Conservation (phyloP, 1,140 invertebrate species). For the Andricus grossulariae region DNA sequence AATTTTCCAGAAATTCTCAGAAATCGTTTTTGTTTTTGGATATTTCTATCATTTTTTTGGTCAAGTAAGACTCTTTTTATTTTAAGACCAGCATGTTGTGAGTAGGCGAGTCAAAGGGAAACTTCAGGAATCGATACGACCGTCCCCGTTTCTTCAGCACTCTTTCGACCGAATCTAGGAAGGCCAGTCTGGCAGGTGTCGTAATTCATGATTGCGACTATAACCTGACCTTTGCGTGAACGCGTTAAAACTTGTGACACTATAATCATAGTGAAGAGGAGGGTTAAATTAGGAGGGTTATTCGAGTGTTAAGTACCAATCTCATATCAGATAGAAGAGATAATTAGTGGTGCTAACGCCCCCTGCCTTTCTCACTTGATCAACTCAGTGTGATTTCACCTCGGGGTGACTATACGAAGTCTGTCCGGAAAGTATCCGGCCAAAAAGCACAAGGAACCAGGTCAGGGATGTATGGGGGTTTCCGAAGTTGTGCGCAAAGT, state of each 20-base stretch:
- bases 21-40: neutral
- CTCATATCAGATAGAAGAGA: constrained; percentile 45
- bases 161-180: constrained; percentile 49
- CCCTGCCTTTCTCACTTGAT: constrained; percentile 44
- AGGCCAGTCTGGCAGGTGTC: constrained; percentile 47
- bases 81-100: neutral
- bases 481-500: no score
- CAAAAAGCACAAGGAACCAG: no score
- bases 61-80: neutral
- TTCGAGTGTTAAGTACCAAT: constrained; percentile 48
- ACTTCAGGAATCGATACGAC: constrained; percentile 58
- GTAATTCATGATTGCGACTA: constrained; percentile 55
- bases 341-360: constrained; percentile 61
- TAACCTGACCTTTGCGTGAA: constrained; percentile 56
- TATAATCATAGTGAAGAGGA: constrained; percentile 59
- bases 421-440: no score
- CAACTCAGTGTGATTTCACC: constrained; percentile 52
- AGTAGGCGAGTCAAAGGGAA: constrained; percentile 52
- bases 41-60: neutral
- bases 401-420: constrained; percentile 33
- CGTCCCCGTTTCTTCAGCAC: constrained; percentile 57
- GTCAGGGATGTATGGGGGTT: no score
- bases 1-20: no score
- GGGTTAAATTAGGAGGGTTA: constrained; percentile 27
- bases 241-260: constrained; percentile 57